A percentile compares a stretch with the other conserved stretches of the same genome.
Evolutionary conservation across 2,113 vertebrate genomes (phyloP).

Genomic region (Mormyrus lacerda): DNA sequence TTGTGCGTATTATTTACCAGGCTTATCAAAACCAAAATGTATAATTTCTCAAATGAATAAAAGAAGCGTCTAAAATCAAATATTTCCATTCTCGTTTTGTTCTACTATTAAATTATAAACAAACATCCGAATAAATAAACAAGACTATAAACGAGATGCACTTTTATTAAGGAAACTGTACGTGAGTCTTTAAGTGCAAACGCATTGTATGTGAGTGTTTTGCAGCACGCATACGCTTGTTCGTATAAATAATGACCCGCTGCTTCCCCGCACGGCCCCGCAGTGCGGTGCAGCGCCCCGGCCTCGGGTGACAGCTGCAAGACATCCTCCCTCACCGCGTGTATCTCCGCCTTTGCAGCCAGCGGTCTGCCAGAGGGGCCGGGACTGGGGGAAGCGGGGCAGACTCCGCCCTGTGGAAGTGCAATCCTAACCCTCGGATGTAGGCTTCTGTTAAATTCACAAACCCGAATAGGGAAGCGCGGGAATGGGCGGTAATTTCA

Average conservation of each 20-base stretch:
- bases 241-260: background rate
- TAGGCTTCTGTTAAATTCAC: background rate
- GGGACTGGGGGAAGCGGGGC: background rate
- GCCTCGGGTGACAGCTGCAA: background rate
- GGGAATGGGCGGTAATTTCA: background rate
- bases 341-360: conserved; percentile 1
- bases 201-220: background rate
- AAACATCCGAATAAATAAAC: background rate
- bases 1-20: background rate
- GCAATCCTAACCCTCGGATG: background rate
- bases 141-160: background rate
- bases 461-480: background rate
- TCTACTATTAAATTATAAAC: background rate
- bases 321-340: background rate
- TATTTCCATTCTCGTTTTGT: background rate
- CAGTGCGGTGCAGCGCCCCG: background rate
- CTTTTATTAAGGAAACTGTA: background rate
- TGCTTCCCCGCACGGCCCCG: background rate
- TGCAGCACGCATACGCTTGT: background rate
- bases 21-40: background rate
- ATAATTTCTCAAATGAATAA: background rate
- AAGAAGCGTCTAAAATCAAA: background rate
- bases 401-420: conserved; percentile 9
- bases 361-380: background rate
- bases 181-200: background rate